These are phyloP conservation scores for Masticophis lateralis DNA, from an alignment of 2,797 vertebrate genomes.

Conservation along the genomic window DNA sequence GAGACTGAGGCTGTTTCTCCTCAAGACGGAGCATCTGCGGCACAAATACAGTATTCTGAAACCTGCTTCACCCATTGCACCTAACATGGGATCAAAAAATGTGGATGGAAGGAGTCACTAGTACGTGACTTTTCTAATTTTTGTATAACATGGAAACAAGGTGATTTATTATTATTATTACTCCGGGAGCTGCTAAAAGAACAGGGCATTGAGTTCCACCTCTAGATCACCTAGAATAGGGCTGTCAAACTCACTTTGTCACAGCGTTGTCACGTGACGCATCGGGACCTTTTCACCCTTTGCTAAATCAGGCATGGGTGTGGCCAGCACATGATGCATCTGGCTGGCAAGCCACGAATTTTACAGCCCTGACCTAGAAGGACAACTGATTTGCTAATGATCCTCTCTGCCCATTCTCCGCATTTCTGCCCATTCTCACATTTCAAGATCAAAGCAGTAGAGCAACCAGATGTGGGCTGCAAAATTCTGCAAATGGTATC, in stretches of 20 bases:
- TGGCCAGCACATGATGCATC: too few relatives aligned
- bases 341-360: too few relatives aligned
- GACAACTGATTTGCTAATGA: not conserved
- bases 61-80: not conserved
- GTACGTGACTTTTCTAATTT: not conserved
- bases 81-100: not conserved
- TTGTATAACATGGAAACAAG: not conserved
- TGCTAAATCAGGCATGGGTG: too few relatives aligned
- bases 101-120: not conserved
- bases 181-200: not conserved
- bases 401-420: not conserved
- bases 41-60: not conserved
- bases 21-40: not conserved
- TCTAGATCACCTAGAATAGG: not conserved
- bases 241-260: too few relatives aligned
- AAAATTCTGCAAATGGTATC: not conserved
- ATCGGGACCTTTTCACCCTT: too few relatives aligned
- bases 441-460: not conserved
- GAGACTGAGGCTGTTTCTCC: not conserved
- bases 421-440: not conserved
- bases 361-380: not conserved
- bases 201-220: not conserved
- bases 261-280: too few relatives aligned
- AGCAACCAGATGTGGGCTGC: not conserved
- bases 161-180: not conserved